These are phyloP conservation scores for Nemapogon koenigi DNA, from an alignment of 2,888 invertebrate genomes.

Conservation along the genomic window DNA sequence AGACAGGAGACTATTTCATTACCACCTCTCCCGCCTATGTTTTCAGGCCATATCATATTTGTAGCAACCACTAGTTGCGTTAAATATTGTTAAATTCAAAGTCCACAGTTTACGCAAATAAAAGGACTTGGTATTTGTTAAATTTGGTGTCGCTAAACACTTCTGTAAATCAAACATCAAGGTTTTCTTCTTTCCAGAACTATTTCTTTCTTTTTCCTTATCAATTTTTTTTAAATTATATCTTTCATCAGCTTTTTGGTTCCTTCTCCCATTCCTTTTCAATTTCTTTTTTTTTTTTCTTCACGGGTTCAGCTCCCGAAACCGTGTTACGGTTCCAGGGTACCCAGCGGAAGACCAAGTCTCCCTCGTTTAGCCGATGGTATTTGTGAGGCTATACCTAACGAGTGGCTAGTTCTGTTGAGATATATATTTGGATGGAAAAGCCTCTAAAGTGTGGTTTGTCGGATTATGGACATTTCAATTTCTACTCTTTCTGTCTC, in stretches of 20 bases:
- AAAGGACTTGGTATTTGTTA: constrained; percentile 14
- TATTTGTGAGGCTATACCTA: too few relatives aligned
- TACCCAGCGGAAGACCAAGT: too few relatives aligned
- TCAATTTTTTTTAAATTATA: not conserved
- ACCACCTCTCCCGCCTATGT: constrained; percentile 3
- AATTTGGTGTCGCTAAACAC: constrained; percentile 15
- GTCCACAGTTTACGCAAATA: constrained; percentile 15
- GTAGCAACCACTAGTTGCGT: constrained; percentile 3
- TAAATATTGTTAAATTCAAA: constrained; percentile 13
- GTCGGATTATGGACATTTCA: too few relatives aligned
- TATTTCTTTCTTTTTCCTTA: not conserved
- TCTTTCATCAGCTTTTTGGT: constrained; percentile 2
- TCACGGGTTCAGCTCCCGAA: too few relatives aligned
- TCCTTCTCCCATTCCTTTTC: not conserved
- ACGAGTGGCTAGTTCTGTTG: too few relatives aligned
- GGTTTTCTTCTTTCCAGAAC: constrained; percentile 8
- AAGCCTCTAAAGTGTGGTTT: too few relatives aligned
- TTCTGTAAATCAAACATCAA: constrained; percentile 16
- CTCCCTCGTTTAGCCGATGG: too few relatives aligned
- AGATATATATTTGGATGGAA: too few relatives aligned
- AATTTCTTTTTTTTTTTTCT: not conserved
- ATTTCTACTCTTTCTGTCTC: not conserved
- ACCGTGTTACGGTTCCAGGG: too few relatives aligned
- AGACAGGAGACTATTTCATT: not conserved
- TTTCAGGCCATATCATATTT: constrained; percentile 9